phyloP scores from a whole-genome alignment of 2,888 invertebrate genomes.

The Notodonta dromedarius region DNA sequence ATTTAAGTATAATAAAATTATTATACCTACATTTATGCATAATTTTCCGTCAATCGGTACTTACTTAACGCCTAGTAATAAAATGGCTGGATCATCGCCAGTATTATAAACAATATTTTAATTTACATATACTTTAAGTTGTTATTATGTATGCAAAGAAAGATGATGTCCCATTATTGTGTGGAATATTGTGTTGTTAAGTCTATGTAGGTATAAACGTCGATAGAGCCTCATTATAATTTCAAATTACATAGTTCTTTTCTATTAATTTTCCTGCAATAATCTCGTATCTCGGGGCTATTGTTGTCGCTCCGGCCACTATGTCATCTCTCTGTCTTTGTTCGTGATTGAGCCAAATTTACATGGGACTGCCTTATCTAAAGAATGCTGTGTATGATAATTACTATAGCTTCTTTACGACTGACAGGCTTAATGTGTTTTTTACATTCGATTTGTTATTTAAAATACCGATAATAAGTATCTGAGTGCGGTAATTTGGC shows the following conservation, averaged over 20 bases:
- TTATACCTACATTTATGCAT: too few species aligned
- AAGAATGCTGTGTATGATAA: slow-evolving; percentile 67
- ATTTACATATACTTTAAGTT: neutral
- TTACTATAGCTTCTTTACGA: slow-evolving; percentile 55
- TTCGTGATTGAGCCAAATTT: slow-evolving; percentile 61
- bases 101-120: slow-evolving; percentile 9
- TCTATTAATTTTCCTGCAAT: slow-evolving; percentile 50
- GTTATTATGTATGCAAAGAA: slow-evolving; percentile 15
- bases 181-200: slow-evolving; percentile 22
- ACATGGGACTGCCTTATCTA: slow-evolving; percentile 64
- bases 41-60: too few species aligned
- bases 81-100: neutral
- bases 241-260: slow-evolving; percentile 37
- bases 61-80: too few species aligned
- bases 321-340: slow-evolving; percentile 57
- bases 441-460: slow-evolving; percentile 32
- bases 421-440: slow-evolving; percentile 42
- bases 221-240: slow-evolving; percentile 34
- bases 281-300: slow-evolving; percentile 37
- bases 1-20: too few species aligned
- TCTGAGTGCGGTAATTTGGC: slow-evolving; percentile 8
- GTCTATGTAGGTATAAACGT: slow-evolving; percentile 9
- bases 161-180: slow-evolving; percentile 22
- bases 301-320: slow-evolving; percentile 40
- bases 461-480: slow-evolving; percentile 6